A percentile compares a stretch with the other conserved stretches of the same genome.
These are phyloP conservation scores for Poeciliopsis occidentalis DNA, from an alignment of 2,113 vertebrate species.

Conservation along the genomic window DNA sequence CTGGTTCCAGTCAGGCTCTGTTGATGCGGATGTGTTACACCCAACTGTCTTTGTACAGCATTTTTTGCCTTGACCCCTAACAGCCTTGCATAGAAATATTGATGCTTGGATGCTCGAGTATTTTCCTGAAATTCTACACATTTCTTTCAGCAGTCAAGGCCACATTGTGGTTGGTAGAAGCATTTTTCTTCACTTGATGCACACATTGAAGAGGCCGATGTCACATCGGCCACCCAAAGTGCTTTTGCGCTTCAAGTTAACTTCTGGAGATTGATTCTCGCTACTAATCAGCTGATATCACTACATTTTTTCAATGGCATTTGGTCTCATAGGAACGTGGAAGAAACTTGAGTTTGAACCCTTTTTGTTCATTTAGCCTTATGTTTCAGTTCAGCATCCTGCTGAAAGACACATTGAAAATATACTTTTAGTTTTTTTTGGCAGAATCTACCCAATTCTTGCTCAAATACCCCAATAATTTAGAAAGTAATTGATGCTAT, in stretches of 20 bases:
- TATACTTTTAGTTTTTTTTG: not conserved
- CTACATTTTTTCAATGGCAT: not conserved
- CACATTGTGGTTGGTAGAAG: slow-evolving; percentile 4
- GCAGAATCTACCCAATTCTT: not conserved
- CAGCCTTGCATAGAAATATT: slow-evolving; percentile 32
- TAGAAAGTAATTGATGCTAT: not conserved
- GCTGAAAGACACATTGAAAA: not conserved
- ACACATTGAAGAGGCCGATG: not conserved
- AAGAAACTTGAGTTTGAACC: not conserved
- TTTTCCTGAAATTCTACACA: slow-evolving; percentile 31
- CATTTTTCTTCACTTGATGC: slow-evolving; percentile 7
- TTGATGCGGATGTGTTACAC: slow-evolving; percentile 18
- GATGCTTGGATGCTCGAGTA: not conserved
- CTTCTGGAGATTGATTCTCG: not conserved
- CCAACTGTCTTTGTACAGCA: slow-evolving; percentile 22
- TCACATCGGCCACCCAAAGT: not conserved
- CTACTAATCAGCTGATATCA: not conserved
- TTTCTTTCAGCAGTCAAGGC: slow-evolving; percentile 22
- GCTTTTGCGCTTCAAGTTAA: not conserved
- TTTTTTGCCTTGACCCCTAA: slow-evolving; percentile 9
- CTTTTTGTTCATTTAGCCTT: not conserved
- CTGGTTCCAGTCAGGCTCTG: slow-evolving; percentile 45
- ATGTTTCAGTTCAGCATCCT: not conserved
- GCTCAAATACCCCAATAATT: not conserved
- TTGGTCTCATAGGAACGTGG: not conserved